phyloP scores from a whole-genome alignment of 1,140 invertebrate genomes.

The Drosophila hydei region DNA sequence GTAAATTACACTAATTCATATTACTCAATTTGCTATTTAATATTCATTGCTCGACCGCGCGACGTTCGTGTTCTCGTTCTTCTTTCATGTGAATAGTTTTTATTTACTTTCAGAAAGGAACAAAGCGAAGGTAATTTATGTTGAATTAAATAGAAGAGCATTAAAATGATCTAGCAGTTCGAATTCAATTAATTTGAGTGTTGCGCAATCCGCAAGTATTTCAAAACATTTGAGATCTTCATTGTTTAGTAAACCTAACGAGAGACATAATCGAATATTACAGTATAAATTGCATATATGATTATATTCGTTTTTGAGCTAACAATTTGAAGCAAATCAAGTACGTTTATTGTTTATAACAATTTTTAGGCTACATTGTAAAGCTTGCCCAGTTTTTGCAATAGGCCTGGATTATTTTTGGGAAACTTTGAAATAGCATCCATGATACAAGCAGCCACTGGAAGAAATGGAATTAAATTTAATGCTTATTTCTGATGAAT shows the following conservation, averaged over 20 bases:
- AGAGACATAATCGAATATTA: not conserved
- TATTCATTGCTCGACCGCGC: conserved; percentile 58
- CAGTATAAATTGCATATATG: not conserved
- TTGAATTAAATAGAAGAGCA: not conserved
- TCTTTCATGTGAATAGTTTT: conserved; percentile 27
- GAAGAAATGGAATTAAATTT: too few species aligned
- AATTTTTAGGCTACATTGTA: conserved; percentile 39
- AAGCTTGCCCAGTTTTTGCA: conserved; percentile 44
- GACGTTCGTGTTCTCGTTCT: conserved; percentile 49
- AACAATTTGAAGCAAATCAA: conserved; percentile 54
- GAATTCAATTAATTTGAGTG: too few species aligned
- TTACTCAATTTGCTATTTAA: conserved; percentile 79
- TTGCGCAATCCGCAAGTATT: not conserved
- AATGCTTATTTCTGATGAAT: too few species aligned
- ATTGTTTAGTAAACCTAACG: not conserved
- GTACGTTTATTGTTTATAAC: conserved; percentile 40
- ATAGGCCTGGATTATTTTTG: conserved; percentile 35
- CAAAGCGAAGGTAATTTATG: conserved; percentile 6
- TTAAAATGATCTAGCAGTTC: not conserved
- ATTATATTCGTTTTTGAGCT: conserved; percentile 39
- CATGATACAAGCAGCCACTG: conserved; percentile 60
- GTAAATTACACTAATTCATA: conserved; percentile 81
- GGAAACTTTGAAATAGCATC: conserved; percentile 50
- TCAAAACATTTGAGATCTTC: not conserved
- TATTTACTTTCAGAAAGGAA: conserved; percentile 25